Evolutionary conservation across 2,113 vertebrate genomes (phyloP).

Genomic region (Gallinago undulata): DNA sequence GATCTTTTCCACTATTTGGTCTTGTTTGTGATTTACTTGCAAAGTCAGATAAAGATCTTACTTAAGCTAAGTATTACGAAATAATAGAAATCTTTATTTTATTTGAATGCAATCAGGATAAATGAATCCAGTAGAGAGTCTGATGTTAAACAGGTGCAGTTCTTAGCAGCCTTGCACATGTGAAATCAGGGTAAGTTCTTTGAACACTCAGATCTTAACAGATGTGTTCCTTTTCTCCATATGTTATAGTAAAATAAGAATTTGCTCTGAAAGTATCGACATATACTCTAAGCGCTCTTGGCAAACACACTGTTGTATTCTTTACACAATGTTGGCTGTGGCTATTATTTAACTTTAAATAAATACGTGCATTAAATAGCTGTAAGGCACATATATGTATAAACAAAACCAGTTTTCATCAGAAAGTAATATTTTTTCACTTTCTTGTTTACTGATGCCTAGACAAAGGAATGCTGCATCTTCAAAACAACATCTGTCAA

Average conservation of each 20-base stretch:
- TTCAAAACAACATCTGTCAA: conserved; percentile 73
- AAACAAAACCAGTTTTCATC: neutral
- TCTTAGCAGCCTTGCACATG: neutral
- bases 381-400: neutral
- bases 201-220: neutral
- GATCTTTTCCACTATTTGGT: neutral
- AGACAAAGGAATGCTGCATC: conserved; percentile 42
- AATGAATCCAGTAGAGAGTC: neutral
- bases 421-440: neutral
- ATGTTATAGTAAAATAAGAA: neutral
- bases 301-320: neutral
- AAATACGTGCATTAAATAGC: neutral
- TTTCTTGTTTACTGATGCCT: conserved; percentile 16
- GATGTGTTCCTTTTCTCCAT: neutral
- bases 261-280: neutral
- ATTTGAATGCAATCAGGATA: neutral
- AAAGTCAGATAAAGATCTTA: neutral
- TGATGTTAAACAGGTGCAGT: conserved; percentile 20
- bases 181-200: neutral
- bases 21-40: neutral
- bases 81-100: conserved; percentile 5
- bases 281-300: neutral
- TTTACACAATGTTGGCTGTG: neutral
- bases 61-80: neutral
- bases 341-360: conserved; percentile 1